Base-by-base conservation (phyloP, 2,888 invertebrate species). In the Lithophane leautieri region DNA sequence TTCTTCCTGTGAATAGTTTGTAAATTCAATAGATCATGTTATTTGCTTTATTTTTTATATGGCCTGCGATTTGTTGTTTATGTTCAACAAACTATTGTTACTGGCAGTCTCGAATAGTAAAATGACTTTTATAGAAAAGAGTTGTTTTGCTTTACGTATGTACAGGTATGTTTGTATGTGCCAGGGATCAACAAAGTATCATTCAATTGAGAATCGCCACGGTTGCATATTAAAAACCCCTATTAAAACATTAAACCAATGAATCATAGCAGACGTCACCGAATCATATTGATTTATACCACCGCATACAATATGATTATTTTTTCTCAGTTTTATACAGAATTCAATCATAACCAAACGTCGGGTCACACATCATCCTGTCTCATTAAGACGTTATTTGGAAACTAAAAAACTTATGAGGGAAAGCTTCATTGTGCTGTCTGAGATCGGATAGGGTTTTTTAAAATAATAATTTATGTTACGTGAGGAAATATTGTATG, bases 311-410 rank as follows among this genome's bases (percentile, higher is more conserved):
- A 73, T 85, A 82, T 80, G 78, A 74, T 78, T 73, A 79, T 87
- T 89, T 89, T 90, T 86, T 87, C 84, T 84, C 86, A 88, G 78
- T 86, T 87, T 78, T 76, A 78, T 86, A 83, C 81, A 76, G 86
- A 82, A 85, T 88, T 88, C 86, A 86, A 89, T 90, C 89, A 90
- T 88, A 89, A 88, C 88, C 84, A 71, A 82, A 78, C 81, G 85
- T 72, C 78, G 82, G 85, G 83, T 90, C 89, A 91, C 92, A 89
- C 91, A 91, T 92, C 92, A 93, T 91, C 61, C 90, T 92, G 92
- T 92, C 92, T 93, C 92, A 93, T 93, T 93, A 93, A 90, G 92
- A 91, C 90, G 82, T 90, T 92, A 91, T 91, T 91, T 92, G 89
- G 87, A 84, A 89, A 87, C 87, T 83, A 87, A 90, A 90, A 91